Evolutionary conservation across 1,140 invertebrate species (phyloP).

Genomic region (Fopius arisanus): DNA sequence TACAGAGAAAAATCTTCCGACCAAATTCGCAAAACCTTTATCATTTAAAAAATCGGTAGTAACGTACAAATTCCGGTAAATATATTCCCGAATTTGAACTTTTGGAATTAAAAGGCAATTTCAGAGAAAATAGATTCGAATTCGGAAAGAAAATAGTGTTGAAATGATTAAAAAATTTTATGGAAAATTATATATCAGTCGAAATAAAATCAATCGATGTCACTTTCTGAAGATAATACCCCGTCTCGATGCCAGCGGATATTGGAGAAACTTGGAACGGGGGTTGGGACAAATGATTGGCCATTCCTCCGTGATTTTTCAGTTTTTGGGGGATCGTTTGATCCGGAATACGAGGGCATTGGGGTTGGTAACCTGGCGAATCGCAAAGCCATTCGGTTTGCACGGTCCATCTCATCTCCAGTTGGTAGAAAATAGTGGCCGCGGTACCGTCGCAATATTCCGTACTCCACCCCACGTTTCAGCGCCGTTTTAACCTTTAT

Average conservation of each 20-base stretch:
- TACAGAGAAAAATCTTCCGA: no score
- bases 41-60: no score
- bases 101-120: no score
- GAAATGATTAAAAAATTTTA: no score
- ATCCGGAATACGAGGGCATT: conserved; percentile 19
- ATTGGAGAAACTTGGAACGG: conserved; percentile 11
- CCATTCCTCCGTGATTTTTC: conserved; percentile 19
- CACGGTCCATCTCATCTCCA: conserved; percentile 43
- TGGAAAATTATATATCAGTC: no score
- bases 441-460: conserved; percentile 47
- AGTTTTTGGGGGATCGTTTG: not conserved
- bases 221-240: not conserved
- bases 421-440: conserved; percentile 52
- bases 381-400: conserved; percentile 46
- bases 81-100: no score
- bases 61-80: no score
- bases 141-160: no score
- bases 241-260: not conserved
- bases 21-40: no score
- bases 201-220: not conserved
- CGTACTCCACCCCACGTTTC: conserved; percentile 48
- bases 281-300: conserved; percentile 32
- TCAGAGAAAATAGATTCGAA: no score
- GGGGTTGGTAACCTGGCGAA: conserved; percentile 50
- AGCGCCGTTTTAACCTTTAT: conserved; percentile 44